A percentile compares a stretch with the other conserved stretches of the same genome.
These are phyloP conservation scores for Zoanthus solanderi DNA, from an alignment of 92 coral and sea anemone genomes.

Conservation along the genomic window DNA sequence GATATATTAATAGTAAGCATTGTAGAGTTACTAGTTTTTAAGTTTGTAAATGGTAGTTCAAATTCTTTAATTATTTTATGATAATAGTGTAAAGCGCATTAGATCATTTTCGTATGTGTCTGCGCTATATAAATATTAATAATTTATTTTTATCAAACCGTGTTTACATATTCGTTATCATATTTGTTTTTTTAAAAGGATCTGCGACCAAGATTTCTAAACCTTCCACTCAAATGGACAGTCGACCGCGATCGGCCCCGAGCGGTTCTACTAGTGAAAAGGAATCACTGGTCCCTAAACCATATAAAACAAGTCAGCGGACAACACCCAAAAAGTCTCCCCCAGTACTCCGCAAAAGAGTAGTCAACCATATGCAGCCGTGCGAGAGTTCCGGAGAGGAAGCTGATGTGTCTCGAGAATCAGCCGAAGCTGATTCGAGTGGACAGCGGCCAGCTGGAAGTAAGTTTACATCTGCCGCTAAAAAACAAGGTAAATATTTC, in stretches of 20 bases:
- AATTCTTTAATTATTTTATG: too few relatives aligned
- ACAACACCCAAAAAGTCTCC: background rate
- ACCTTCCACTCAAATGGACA: background rate
- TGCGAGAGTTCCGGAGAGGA: background rate
- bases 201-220: background rate
- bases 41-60: too few relatives aligned
- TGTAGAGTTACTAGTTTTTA: too few relatives aligned
- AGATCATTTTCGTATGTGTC: too few relatives aligned
- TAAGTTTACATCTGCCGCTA: background rate
- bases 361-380: background rate
- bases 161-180: too few relatives aligned
- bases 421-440: background rate
- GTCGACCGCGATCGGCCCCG: constrained; percentile 41
- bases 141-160: too few relatives aligned
- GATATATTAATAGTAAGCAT: too few relatives aligned
- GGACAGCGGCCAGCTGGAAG: background rate
- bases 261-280: background rate
- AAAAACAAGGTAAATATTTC: background rate
- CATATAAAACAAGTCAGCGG: background rate
- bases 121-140: too few relatives aligned
- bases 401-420: background rate
- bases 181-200: background rate
- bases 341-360: background rate
- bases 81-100: too few relatives aligned
- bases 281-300: constrained; percentile 1